Percentiles rank a stretch among this genome's conserved stretches.
These are phyloP conservation scores for Anaspis maculata DNA, from an alignment of 2,888 invertebrate species.

Conservation along the genomic window DNA sequence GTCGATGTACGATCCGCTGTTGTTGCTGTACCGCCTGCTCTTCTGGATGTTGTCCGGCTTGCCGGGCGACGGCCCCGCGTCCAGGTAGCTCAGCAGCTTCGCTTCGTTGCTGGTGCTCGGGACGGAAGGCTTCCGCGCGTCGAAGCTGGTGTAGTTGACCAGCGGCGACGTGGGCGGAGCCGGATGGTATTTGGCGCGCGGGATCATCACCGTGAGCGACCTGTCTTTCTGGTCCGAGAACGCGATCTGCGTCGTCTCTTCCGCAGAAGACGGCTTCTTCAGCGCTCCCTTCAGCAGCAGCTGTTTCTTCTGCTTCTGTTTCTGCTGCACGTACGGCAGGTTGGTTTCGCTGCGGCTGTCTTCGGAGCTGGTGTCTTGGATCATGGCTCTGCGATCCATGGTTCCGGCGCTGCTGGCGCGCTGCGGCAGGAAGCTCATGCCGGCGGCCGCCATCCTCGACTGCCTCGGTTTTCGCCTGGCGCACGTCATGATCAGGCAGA, in stretches of 20 bases:
- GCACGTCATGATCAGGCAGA: constrained; percentile 68
- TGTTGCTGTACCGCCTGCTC: constrained; percentile 39
- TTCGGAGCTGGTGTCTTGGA: constrained; percentile 65
- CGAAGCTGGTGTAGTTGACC: constrained; percentile 34
- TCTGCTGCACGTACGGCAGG: constrained; percentile 39
- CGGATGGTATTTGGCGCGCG: constrained; percentile 72
- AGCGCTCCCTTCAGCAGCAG: constrained; percentile 41
- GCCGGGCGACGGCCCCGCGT: constrained; percentile 51
- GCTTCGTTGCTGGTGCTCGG: constrained; percentile 52
- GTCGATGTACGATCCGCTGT: constrained; percentile 37
- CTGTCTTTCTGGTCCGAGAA: constrained; percentile 53
- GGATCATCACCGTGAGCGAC: constrained; percentile 80
- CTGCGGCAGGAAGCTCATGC: constrained; percentile 39
- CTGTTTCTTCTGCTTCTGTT: constrained; percentile 20
- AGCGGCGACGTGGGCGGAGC: constrained; percentile 46
- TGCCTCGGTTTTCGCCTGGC: constrained; percentile 43
- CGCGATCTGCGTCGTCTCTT: constrained; percentile 22
- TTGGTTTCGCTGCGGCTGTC: constrained; percentile 52
- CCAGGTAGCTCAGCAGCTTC: constrained; percentile 68
- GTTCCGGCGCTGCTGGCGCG: constrained; percentile 41
- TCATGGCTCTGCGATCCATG: constrained; percentile 60
- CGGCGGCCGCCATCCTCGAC: constrained; percentile 35
- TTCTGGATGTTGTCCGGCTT: constrained; percentile 31
- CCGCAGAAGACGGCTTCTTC: constrained; percentile 30
- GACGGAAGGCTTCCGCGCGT: constrained; percentile 41